Evolutionary conservation across 1,140 invertebrate species (phyloP), one percentile per base, ranked within the genome.

Genomic region (Babylonia areolata): DNA sequence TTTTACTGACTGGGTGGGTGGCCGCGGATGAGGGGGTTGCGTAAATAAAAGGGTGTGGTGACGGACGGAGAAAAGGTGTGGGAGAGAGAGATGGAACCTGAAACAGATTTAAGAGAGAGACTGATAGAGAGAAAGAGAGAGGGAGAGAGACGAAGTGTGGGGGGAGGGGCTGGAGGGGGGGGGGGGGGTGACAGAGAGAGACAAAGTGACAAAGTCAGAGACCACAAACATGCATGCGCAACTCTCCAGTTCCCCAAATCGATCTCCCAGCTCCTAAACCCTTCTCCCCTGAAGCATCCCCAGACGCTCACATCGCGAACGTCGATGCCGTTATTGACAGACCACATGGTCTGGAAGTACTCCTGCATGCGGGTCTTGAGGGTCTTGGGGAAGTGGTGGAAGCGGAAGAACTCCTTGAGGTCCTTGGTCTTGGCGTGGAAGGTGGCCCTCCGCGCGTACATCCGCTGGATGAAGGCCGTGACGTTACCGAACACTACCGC

Each of bases 401-500:
- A 93, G 1, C 93, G 88, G 84, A 93, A 93, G 89, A 94, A 94
- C 83, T 94, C 94, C 87, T 94, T 94, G 15, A 94, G 88, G 83
- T 94, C 94, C 86, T 92, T 93, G 23, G 93, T 94, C 89, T 94
- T 94, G 64, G 92, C 92, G 84, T 94, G 93, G 85, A 93, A 94
- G 69, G 90, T 93, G 39, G 93, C 91, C 17, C 93, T 87, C 46
- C 94, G 85, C 1, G 93, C 91, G 86, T 94, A 94, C 93, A 94
- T 93, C 75, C 94, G 82, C 87, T 94, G 94, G 64, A 94, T 94
- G 64, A 94, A 93, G 42, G 94, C 93, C 2, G 94, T 94, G 77
- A 94, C 94, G 83, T 94, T 94, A 89, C 94, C 94, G 85, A 94
- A 94, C 42, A 94, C 93, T 23, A 93, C 91, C 51, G 94, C 94